Evolutionary conservation across 2,888 invertebrate genomes (phyloP).

Genomic region (Cephus spinipes): DNA sequence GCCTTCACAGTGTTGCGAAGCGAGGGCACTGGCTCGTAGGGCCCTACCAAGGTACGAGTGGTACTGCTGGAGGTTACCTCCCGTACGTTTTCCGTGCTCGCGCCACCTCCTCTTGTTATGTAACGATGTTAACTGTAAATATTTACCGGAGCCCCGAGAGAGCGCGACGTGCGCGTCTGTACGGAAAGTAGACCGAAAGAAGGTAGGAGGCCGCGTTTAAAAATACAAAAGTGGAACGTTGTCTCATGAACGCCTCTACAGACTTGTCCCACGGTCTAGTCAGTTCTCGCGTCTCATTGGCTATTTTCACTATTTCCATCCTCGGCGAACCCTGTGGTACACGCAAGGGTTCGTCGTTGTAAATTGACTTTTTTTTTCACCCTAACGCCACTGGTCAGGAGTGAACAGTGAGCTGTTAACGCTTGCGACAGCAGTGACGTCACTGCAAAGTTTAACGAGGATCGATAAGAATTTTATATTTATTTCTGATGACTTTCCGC

Average conservation of each 20-base stretch:
- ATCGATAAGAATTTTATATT: background rate
- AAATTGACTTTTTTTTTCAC: background rate
- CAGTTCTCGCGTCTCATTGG: background rate
- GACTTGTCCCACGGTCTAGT: slow-evolving; percentile 7
- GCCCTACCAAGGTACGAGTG: slow-evolving; percentile 5
- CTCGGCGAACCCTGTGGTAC: background rate
- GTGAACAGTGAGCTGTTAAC: background rate
- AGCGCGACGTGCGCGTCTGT: slow-evolving; percentile 30
- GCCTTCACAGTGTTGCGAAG: background rate
- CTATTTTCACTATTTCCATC: background rate
- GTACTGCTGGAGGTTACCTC: background rate
- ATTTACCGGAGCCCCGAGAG: slow-evolving; percentile 50
- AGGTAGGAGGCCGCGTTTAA: slow-evolving; percentile 42
- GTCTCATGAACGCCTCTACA: slow-evolving; percentile 16
- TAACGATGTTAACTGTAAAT: slow-evolving; percentile 62
- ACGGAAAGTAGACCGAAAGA: slow-evolving; percentile 55
- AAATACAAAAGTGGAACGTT: slow-evolving; percentile 57
- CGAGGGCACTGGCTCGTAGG: slow-evolving; percentile 31
- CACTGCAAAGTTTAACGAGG: background rate
- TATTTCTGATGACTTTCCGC: background rate
- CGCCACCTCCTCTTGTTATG: slow-evolving; percentile 47
- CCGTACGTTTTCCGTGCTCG: slow-evolving; percentile 28
- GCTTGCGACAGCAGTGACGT: background rate
- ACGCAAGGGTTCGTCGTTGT: background rate
- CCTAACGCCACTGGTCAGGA: background rate